Conservation (phyloP, 2,797 vertebrate genomes). For the Xenops minutus region DNA sequence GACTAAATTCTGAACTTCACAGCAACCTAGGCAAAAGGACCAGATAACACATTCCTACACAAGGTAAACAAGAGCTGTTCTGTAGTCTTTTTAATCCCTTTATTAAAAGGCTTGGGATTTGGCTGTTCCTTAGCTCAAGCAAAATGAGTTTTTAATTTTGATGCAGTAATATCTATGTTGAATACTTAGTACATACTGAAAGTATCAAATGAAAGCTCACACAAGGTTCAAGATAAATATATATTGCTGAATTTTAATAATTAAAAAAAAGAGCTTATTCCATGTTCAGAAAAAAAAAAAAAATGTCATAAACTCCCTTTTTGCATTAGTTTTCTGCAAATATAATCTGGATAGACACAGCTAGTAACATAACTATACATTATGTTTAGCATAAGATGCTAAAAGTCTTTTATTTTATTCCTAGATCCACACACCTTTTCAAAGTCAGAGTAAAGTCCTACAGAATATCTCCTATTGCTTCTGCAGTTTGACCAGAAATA, state of each 20-base stretch:
- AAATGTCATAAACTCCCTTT: rapidly evolving
- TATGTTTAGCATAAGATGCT: too few relatives aligned
- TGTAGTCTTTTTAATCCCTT: not conserved
- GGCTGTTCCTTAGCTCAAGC: not conserved
- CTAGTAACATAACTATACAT: not conserved
- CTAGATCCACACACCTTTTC: not conserved
- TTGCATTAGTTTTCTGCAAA: not conserved
- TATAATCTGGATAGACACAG: not conserved
- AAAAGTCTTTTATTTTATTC: not conserved
- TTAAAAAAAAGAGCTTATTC: not conserved
- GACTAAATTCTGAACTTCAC: not conserved
- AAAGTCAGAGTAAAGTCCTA: not conserved
- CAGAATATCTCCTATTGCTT: not conserved
- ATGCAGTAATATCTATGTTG: not conserved
- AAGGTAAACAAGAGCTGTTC: not conserved
- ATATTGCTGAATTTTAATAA: not conserved
- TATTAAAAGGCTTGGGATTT: not conserved
- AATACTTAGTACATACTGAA: not conserved
- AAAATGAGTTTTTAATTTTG: not conserved
- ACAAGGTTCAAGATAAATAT: not conserved
- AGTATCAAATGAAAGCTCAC: not conserved
- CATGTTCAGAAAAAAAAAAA: not conserved
- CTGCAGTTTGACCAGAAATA: not conserved
- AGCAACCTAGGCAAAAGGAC: not conserved
- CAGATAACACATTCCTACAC: not conserved